These are phyloP conservation scores for Limonius californicus DNA, from an alignment of 1,140 invertebrate species.

Conservation along the genomic window DNA sequence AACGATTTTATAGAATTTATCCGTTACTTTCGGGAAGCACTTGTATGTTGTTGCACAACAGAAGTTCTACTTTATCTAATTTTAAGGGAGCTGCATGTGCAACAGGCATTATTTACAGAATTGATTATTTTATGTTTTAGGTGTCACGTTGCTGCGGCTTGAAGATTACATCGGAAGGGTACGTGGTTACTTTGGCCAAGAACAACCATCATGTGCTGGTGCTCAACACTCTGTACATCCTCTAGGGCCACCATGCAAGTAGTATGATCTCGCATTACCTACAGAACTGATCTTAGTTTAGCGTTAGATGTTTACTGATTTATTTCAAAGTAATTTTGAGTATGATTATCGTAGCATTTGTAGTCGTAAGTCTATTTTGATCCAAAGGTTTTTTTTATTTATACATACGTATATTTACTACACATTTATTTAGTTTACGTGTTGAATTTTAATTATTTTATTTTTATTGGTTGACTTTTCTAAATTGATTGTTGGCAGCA, in stretches of 20 bases:
- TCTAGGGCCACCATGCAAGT: conserved; percentile 51
- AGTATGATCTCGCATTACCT: conserved; percentile 44
- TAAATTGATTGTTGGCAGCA: conserved; percentile 32
- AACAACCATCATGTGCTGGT: conserved; percentile 98
- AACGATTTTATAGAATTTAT: too few species aligned
- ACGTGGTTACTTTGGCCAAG: conserved; percentile 94
- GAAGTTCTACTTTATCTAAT: too few species aligned
- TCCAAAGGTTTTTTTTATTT: conserved; percentile 29
- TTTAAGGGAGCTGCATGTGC: too few species aligned
- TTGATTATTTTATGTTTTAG: conserved; percentile 51
- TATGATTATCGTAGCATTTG: not conserved
- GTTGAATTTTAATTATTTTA: conserved; percentile 28
- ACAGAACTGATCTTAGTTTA: conserved; percentile 44
- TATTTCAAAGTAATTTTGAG: not conserved
- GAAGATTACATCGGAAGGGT: conserved; percentile 94
- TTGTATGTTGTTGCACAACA: not conserved
- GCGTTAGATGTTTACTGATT: conserved; percentile 4
- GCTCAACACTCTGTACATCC: conserved; percentile 91
- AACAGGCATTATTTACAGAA: not conserved
- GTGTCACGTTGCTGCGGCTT: conserved; percentile 95
- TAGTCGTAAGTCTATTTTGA: conserved; percentile 9
- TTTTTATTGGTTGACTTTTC: conserved; percentile 23
- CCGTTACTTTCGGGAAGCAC: too few species aligned
- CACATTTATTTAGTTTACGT: conserved; percentile 17
- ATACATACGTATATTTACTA: conserved; percentile 26